Base-by-base conservation (phyloP, 2,888 invertebrate species). In the Argynnis bischoffii region DNA sequence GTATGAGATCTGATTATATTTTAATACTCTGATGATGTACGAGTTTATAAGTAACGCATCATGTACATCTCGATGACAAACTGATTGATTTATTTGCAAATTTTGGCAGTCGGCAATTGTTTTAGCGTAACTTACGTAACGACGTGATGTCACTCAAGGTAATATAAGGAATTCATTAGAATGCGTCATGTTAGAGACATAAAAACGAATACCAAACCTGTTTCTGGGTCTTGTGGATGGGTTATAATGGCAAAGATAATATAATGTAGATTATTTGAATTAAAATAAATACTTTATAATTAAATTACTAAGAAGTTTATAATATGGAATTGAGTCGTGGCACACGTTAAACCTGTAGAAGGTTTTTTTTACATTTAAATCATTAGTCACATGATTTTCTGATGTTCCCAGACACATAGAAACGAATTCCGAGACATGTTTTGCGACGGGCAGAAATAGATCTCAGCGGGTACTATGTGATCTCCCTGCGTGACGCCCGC, bases 381-480 rank as follows among this genome's bases (percentile, higher is more conserved):
- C 87, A 89, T 92, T 90, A 91, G 90, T 91, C 91, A 91, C 91
- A 89, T 90, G 89, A 90, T 89, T 89, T 41, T 85, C 83, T 88
- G 83, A 89, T 90, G 86, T 87, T 89, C 85, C 87, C 88, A 90
- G 91, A 92, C 90, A 89, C 86, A 86, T 86, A 89, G 89, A 89
- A 91, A 88, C 88, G 89, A 89, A 91, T 91, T 90, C 90, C 92
- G 92, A 92, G 92, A 92, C 92, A 91, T 90, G 90, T 90, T 90
- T 79, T 74, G 90, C 91, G 91, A 90, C 90, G 90, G 76, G 82
- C 90, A 85, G 84, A 91, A 92, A 92, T 92, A 92, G 91, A 89
- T 87, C 87, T 86, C 85, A 89, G 90, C 90, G 89, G 90, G 86
- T 84, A 89, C 86, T 87, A 88, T 85, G 83, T 84, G 87, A 86